Evolutionary conservation across 2,113 vertebrate genomes (phyloP), one percentile per base, ranked within the genome.

Genomic region (Gorilla gorilla): DNA sequence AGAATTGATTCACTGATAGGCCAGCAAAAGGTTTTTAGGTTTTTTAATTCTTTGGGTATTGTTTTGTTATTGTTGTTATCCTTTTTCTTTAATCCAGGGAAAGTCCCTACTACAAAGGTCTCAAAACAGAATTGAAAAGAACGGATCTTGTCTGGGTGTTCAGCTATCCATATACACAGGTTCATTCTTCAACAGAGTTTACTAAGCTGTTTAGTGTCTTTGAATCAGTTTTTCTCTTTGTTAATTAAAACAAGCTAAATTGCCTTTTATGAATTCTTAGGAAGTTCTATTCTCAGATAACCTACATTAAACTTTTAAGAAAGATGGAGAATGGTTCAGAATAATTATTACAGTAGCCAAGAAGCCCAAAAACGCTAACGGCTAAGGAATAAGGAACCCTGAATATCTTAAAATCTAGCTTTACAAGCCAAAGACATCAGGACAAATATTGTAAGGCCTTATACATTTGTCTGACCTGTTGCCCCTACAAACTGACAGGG

Each of bases 221-320:
- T 86, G 22, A 88, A 23, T 72, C 23, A 38, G 32, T 55, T 90
- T 70, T 80, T 52, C 23, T 72, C 57, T 40, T 80, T 90, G 50
- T 94, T 48, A 94, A 78, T 76, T 93, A 91, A 97, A 96, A 89
- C 72, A 80, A 95, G 75, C 38, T 66, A 61, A 66, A 61, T 1
- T 64, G 27, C 45, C 73, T 92, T 92, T 83, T 55, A 79, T 83
- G 59, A 92, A 82, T 73, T 89, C 80, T 92, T 91, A 87, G 43
- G 20, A 50, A 55, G 27, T 52, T 94, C 82, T 85, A 10, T 43
- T 17, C 17, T 80, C 85, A 48, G 7, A 90, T 18, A 76, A 72
- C 17, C 22, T 66, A 86, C 1, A 57, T 16, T 25, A 90, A 38
- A 35, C 13, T 59, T 87, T 78, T 50, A 93, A 38, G 78, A 81